These are phyloP conservation scores for Apteryx mantelli DNA, from an alignment of 2,113 vertebrate genomes.

Conservation along the genomic window DNA sequence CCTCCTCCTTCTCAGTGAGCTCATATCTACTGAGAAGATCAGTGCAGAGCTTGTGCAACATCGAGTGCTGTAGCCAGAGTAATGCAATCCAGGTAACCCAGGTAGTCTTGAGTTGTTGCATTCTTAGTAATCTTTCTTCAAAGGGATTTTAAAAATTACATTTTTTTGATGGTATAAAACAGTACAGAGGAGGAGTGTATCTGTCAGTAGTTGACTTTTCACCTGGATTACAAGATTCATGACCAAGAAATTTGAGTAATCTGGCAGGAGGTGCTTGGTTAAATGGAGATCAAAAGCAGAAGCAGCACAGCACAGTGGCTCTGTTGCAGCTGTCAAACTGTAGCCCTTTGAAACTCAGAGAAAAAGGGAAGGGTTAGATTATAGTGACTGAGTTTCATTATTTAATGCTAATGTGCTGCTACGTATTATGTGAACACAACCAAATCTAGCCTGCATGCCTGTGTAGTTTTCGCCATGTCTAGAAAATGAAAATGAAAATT, in stretches of 20 bases:
- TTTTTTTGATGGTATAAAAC: not conserved
- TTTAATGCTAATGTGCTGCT: not conserved
- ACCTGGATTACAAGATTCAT: not conserved
- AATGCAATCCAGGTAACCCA: not conserved
- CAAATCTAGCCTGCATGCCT: not conserved
- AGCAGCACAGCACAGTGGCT: not conserved
- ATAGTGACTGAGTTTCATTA: not conserved
- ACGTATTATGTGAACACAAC: not conserved
- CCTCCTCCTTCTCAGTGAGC: not conserved
- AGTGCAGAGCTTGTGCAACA: not conserved
- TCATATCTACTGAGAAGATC: not conserved
- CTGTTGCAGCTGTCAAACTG: not conserved
- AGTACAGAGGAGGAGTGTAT: not conserved
- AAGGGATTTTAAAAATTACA: not conserved
- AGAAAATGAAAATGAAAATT: not conserved
- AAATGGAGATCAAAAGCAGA: not conserved
- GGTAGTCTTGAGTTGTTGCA: not conserved
- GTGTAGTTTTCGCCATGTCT: not conserved
- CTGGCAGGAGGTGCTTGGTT: not conserved
- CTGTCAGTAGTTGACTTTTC: not conserved
- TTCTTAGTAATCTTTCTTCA: not conserved
- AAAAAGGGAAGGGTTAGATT: not conserved
- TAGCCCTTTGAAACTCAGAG: not conserved
- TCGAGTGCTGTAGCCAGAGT: not conserved
- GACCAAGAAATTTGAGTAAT: not conserved